Evolutionary conservation across 2,888 invertebrate genomes (phyloP).

Genomic region (Neoitamus cyanurus): DNA sequence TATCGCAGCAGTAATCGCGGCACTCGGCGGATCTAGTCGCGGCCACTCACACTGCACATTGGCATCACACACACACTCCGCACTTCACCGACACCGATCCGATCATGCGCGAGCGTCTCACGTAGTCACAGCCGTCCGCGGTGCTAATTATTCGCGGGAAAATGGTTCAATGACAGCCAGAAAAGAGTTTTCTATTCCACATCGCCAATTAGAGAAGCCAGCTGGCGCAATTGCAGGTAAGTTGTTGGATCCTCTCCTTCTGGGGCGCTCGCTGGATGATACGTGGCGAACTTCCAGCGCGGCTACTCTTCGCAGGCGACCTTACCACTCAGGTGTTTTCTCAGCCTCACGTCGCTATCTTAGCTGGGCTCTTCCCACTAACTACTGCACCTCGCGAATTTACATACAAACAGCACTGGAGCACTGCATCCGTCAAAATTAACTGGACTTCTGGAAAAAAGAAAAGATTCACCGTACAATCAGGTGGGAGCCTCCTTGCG

Average conservation of each 20-base stretch:
- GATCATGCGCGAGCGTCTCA: not conserved
- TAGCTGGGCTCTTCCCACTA: not conserved
- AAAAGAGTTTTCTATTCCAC: constrained; percentile 47
- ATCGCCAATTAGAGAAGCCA: constrained; percentile 45
- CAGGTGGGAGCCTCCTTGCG: constrained; percentile 21
- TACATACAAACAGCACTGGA: constrained; percentile 7
- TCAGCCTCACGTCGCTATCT: not conserved
- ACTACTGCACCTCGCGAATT: not conserved
- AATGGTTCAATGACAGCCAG: constrained; percentile 51
- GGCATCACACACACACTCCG: constrained; percentile 3
- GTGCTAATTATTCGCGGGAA: constrained; percentile 37
- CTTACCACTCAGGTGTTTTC: not conserved
- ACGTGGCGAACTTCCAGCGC: not conserved
- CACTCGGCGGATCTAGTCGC: not conserved
- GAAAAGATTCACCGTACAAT: not conserved
- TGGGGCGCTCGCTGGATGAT: not conserved
- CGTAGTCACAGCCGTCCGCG: not conserved
- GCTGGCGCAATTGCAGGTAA: constrained; percentile 46
- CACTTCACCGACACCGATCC: not conserved
- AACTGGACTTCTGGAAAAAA: constrained; percentile 27
- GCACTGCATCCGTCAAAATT: constrained; percentile 28
- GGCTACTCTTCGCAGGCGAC: not conserved
- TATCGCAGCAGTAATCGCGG: not conserved
- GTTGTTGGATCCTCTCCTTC: constrained; percentile 19
- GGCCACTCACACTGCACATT: not conserved